Evolutionary conservation across 2,113 vertebrate genomes (phyloP).

Genomic region (Hippocampus comes): DNA sequence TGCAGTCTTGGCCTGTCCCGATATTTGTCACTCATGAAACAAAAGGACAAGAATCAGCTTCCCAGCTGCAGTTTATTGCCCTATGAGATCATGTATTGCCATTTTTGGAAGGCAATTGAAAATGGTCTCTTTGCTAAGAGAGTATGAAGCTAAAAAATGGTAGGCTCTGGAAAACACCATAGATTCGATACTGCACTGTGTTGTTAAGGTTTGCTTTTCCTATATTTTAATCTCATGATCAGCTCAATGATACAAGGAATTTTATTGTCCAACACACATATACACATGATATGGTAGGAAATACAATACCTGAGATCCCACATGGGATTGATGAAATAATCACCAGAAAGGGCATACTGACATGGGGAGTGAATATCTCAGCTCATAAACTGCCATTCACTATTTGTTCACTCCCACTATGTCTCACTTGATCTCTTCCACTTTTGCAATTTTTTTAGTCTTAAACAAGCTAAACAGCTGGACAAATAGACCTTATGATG

Average conservation of each 20-base stretch:
- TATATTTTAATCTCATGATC: constrained; percentile 5
- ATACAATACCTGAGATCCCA: too few species aligned
- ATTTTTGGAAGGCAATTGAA: constrained; percentile 36
- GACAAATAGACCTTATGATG: constrained; percentile 52
- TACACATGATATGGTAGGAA: too few species aligned
- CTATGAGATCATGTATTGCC: constrained; percentile 45
- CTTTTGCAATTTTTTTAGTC: constrained; percentile 31
- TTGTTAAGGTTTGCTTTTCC: constrained; percentile 12
- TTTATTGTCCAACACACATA: too few species aligned
- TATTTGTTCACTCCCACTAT: constrained; percentile 17
- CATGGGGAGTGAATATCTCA: too few species aligned
- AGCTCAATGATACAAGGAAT: too few species aligned
- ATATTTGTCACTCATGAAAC: constrained; percentile 48
- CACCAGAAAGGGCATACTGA: too few species aligned
- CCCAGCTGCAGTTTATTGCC: constrained; percentile 21
- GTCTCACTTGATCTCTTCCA: constrained; percentile 3
- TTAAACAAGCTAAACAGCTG: constrained; percentile 60
- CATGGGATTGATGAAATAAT: too few species aligned
- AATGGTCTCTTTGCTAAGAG: constrained; percentile 31
- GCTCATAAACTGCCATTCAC: neutral
- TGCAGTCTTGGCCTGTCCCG: constrained; percentile 26
- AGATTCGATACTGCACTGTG: neutral
- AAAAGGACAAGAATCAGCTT: constrained; percentile 30
- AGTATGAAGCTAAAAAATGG: neutral
- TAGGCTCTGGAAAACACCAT: neutral